These are phyloP conservation scores for Coregonus sp. DNA, from an alignment of 2,797 vertebrate species.

Conservation along the genomic window DNA sequence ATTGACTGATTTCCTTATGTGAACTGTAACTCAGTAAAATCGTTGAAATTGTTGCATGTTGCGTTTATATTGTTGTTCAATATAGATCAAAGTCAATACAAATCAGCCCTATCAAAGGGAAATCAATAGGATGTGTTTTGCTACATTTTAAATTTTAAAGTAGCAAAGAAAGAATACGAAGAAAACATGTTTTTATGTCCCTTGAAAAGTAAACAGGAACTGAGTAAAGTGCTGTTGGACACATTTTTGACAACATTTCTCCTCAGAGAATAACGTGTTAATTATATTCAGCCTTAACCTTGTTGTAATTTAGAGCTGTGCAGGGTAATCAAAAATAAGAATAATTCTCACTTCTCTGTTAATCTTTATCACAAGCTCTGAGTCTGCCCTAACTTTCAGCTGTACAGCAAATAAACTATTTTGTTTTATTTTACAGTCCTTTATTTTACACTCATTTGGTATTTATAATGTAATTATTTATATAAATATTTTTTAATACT, in stretches of 20 bases:
- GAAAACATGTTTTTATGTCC: too few species aligned
- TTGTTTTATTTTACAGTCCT: neutral
- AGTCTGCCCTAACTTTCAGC: neutral
- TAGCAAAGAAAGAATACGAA: too few species aligned
- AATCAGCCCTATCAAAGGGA: too few species aligned
- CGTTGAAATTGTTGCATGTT: too few species aligned
- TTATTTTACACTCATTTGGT: neutral
- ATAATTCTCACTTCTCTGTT: neutral
- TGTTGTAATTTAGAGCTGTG: neutral
- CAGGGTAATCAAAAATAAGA: neutral
- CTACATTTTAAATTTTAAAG: too few species aligned
- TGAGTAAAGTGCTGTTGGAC: neutral
- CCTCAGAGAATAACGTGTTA: neutral
- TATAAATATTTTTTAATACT: too few species aligned
- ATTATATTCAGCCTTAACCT: neutral
- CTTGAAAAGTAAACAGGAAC: neutral
- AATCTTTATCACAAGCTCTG: neutral
- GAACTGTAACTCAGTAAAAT: too few species aligned
- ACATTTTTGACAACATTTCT: neutral
- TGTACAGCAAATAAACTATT: neutral
- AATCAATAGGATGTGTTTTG: too few species aligned
- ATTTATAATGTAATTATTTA: too few species aligned
- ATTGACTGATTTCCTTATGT: too few species aligned
- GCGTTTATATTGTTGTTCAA: too few species aligned
- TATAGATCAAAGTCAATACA: too few species aligned